A percentile compares a stretch with the other conserved stretches of the same genome.
phyloP scores from a whole-genome alignment of 2,113 vertebrate species.

The Dolichotis patagonum region DNA sequence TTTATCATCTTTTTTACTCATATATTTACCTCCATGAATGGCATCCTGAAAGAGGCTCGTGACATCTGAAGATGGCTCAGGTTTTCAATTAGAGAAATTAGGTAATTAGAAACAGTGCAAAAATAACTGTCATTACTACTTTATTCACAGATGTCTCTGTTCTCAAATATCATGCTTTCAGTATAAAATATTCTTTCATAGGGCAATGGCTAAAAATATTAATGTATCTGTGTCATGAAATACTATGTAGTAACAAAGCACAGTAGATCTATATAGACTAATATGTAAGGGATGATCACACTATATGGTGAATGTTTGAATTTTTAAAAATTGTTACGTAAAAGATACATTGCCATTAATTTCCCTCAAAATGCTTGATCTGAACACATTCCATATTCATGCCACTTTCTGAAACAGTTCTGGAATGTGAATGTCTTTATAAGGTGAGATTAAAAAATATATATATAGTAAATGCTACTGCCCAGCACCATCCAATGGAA shows the following conservation, averaged over 20 bases:
- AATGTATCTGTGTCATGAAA: background rate
- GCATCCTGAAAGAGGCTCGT: background rate
- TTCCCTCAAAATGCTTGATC: background rate
- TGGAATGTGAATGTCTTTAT: background rate
- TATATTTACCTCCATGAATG: background rate
- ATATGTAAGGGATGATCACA: background rate
- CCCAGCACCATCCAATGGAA: background rate
- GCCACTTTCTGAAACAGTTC: background rate
- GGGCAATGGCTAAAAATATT: background rate
- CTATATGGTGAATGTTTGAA: background rate
- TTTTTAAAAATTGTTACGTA: background rate
- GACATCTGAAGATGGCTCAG: conserved; percentile 25
- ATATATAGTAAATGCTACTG: background rate
- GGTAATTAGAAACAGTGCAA: background rate
- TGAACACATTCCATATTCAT: background rate
- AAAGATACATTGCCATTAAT: background rate
- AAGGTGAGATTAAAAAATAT: background rate
- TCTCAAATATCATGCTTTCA: background rate
- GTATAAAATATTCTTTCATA: background rate
- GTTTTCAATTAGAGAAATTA: background rate
- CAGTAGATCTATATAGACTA: background rate
- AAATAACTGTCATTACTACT: background rate
- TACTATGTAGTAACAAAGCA: background rate
- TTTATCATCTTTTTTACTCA: background rate
- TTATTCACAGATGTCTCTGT: background rate